Conservation (phyloP, 2,797 vertebrate genomes). For the Gobionotothen gibberifrons region DNA sequence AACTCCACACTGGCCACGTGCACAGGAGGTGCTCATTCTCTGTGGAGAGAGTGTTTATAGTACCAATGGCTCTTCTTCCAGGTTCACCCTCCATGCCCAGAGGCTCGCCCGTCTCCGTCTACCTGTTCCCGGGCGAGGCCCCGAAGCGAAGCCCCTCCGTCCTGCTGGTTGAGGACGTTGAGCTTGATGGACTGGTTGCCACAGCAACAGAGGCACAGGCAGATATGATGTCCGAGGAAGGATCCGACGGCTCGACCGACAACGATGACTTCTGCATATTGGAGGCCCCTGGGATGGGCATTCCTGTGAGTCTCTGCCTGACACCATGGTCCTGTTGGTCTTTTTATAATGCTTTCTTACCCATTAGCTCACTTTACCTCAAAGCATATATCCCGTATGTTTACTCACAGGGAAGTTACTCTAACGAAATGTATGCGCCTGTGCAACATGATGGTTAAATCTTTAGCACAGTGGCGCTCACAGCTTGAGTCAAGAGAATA, state of each 20-base stretch:
- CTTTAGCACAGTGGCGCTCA: too few species aligned
- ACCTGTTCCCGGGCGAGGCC: slow-evolving; percentile 92
- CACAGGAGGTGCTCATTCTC: too few species aligned
- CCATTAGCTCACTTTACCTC: neutral
- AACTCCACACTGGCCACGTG: too few species aligned
- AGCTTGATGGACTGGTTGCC: slow-evolving; percentile 72
- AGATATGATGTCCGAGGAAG: slow-evolving; percentile 83
- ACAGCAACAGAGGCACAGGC: slow-evolving; percentile 79
- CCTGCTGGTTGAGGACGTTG: slow-evolving; percentile 70
- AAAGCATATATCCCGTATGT: neutral
- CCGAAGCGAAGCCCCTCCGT: slow-evolving; percentile 61
- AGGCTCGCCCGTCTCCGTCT: slow-evolving; percentile 89
- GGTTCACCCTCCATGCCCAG: slow-evolving; percentile 79
- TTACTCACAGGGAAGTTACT: neutral
- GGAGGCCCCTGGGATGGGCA: slow-evolving; percentile 93
- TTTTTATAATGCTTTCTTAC: neutral
- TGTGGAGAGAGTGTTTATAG: neutral
- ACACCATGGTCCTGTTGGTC: neutral
- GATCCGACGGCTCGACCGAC: slow-evolving; percentile 87
- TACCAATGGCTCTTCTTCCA: slow-evolving; percentile 37
- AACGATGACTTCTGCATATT: slow-evolving; percentile 95
- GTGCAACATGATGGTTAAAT: too few species aligned
- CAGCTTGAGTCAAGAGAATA: too few species aligned
- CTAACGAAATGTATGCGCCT: too few species aligned
- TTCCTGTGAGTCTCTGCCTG: slow-evolving; percentile 83